Base-by-base conservation (phyloP, 2,113 vertebrate genomes). In the Ceyx margarethae region DNA sequence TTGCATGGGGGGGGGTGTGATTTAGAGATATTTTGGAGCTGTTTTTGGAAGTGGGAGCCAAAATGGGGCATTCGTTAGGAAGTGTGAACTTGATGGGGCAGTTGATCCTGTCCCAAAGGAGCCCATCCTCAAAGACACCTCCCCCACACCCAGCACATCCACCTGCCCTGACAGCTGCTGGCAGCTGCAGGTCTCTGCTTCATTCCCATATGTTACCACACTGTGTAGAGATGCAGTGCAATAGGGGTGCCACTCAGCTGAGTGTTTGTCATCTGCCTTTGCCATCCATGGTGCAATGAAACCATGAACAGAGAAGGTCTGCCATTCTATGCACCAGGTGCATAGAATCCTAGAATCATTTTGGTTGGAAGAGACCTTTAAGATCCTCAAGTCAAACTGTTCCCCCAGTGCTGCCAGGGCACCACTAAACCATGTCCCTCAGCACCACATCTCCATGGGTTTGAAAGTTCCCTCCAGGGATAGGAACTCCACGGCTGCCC, bases 281-380 rank as follows among this genome's bases (percentile, higher is more conserved):
- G 72, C 75, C 15, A 1, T 21, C 69, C 62, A 1, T 0, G 4
- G 33, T 22, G 57, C 33, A 1, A 48, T 4, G 64, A 81, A 83
- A 22, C 72, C 31, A 9, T 13, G 19, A 67, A 4, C 8, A 3
- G 56, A 78, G 74, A 75, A 26, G 26, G 25, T 9, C 17, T 5
- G 5, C 35, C 16, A 1, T 4, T 12, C 1, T 2, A 23, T 64
- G n/a, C 42, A 42, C 43, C 1, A 2, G 62, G 43, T 40, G 17
- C 7, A 56, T n/a, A 56, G 29, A 31, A n/a, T 56, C 54, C 11
- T 29, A 29, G 53, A 10, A 29, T 54, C 53, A 19, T 56, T 29
- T 56, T 56, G 29, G 17, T 56, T 56, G 54, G 18, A 56, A n/a
- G 28, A n/a, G 54, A n/a, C 54, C 54, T 56, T 31, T 56, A 19